These are phyloP conservation scores for Atherinomorus stipes DNA, from an alignment of 2,113 vertebrate genomes.

Conservation along the genomic window DNA sequence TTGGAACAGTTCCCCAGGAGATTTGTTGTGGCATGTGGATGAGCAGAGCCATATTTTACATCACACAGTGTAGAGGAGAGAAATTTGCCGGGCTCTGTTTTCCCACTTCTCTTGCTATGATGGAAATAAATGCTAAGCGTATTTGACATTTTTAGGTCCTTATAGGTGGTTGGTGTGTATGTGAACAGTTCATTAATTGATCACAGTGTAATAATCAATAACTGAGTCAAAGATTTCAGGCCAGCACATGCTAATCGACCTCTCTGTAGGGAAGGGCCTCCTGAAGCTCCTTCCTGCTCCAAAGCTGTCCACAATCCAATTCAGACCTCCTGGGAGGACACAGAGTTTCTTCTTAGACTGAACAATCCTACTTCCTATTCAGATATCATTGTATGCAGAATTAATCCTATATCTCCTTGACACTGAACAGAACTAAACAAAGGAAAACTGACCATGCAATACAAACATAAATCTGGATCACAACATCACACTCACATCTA, in stretches of 20 bases:
- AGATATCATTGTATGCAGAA: constrained; percentile 23
- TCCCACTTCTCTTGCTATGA: constrained; percentile 33
- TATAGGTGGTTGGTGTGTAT: constrained; percentile 21
- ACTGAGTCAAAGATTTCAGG: constrained; percentile 41
- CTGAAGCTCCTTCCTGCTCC: constrained; percentile 40
- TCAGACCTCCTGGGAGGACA: constrained; percentile 25
- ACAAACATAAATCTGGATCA: constrained; percentile 30
- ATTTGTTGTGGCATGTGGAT: constrained; percentile 69
- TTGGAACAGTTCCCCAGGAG: constrained; percentile 63
- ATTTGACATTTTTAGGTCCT: constrained; percentile 36
- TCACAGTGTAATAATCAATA: constrained; percentile 57
- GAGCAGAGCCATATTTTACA: constrained; percentile 65
- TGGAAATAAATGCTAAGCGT: constrained; percentile 48
- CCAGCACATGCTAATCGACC: constrained; percentile 33
- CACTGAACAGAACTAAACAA: constrained; percentile 21
- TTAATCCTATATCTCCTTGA: constrained; percentile 5
- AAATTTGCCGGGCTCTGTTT: constrained; percentile 24
- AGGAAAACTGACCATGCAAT: constrained; percentile 6
- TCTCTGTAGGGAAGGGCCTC: constrained; percentile 19
- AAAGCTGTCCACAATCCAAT: constrained; percentile 45
- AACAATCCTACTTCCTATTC: constrained; percentile 37
- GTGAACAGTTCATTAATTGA: constrained; percentile 51
- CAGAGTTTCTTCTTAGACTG: constrained; percentile 11
- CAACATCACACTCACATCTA: neutral
- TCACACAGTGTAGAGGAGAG: constrained; percentile 3